phyloP scores from a whole-genome alignment of 2,888 invertebrate genomes.

The Magallana nippona region DNA sequence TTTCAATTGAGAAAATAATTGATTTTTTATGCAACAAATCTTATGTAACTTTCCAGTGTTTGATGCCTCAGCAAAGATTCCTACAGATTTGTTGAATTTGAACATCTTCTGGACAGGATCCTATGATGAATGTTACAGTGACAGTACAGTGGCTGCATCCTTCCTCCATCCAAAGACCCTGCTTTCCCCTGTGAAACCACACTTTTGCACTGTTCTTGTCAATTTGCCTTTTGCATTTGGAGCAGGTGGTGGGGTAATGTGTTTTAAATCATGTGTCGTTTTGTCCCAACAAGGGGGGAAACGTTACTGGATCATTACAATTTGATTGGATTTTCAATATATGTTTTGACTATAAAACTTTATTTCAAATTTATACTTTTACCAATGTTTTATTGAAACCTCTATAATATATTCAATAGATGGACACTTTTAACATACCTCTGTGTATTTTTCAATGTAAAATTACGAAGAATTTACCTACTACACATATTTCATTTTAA shows the following conservation, averaged over 20 bases:
- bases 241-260: neutral
- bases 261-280: too few relatives aligned
- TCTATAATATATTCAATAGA: too few relatives aligned
- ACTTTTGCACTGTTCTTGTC: neutral
- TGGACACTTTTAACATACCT: too few relatives aligned
- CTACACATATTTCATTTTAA: too few relatives aligned
- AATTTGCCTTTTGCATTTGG: neutral
- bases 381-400: too few relatives aligned
- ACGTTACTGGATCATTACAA: too few relatives aligned
- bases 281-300: too few relatives aligned
- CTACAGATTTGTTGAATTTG: slow-evolving; percentile 46
- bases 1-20: neutral
- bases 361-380: too few relatives aligned
- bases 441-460: too few relatives aligned
- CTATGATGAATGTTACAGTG: slow-evolving; percentile 51
- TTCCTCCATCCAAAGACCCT: neutral
- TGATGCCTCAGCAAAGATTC: slow-evolving; percentile 55
- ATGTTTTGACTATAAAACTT: too few relatives aligned
- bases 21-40: neutral
- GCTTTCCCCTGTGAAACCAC: neutral
- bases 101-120: slow-evolving; percentile 51
- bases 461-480: too few relatives aligned
- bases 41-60: slow-evolving; percentile 50
- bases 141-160: neutral
- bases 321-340: too few relatives aligned